Conservation (phyloP, 2,797 vertebrate genomes). For the Callimico goeldii region DNA sequence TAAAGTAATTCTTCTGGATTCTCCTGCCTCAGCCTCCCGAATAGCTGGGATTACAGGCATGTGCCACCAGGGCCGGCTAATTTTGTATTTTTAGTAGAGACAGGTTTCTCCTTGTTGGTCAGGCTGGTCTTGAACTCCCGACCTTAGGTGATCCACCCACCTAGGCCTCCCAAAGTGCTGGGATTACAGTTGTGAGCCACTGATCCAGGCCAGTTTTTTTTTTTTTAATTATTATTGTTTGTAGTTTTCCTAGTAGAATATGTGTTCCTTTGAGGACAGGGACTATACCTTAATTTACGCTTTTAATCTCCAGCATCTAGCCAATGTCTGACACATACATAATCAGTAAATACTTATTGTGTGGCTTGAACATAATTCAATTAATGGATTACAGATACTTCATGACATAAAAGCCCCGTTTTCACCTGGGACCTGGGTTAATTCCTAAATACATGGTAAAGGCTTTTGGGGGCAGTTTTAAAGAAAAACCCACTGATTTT, state of each 20-base stretch:
- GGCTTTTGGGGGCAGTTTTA: neutral
- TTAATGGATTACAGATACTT: neutral
- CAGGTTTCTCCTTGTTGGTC: too few species aligned
- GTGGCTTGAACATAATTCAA: constrained; percentile 1
- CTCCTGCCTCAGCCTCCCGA: too few species aligned
- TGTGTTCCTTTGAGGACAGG: neutral
- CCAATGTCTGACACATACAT: neutral
- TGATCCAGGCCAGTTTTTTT: neutral
- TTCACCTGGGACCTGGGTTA: neutral
- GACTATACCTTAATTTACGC: neutral
- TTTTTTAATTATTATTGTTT: neutral
- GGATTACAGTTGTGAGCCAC: too few species aligned
- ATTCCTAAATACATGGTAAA: neutral
- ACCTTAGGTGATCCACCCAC: too few species aligned
- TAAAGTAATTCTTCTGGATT: too few species aligned
- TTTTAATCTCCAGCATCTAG: neutral
- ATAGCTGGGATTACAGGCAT: too few species aligned
- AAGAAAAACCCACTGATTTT: neutral
- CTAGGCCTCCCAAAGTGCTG: too few species aligned
- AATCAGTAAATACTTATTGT: neutral
- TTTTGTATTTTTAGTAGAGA: too few species aligned
- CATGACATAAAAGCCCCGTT: neutral
- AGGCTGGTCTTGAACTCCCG: too few species aligned
- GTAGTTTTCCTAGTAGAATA: neutral
- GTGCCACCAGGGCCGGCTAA: too few species aligned